A percentile compares a stretch with the other conserved stretches of the same genome.
phyloP scores from a whole-genome alignment of 2,113 vertebrate genomes.

The Sturnira hondurensis region DNA sequence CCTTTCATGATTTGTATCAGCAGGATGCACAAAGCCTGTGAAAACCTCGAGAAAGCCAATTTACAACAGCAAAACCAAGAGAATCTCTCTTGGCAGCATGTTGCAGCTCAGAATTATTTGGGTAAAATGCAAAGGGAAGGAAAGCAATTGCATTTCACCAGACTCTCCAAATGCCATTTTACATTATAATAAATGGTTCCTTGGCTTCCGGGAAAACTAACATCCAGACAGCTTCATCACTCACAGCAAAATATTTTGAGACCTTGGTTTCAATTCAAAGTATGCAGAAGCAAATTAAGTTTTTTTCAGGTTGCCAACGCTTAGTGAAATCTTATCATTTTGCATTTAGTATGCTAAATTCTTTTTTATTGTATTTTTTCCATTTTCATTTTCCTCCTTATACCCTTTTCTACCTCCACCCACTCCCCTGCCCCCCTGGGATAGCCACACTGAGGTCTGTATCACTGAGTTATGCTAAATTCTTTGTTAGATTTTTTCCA shows the following conservation, averaged over 20 bases:
- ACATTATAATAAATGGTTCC: conserved; percentile 51
- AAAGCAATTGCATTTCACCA: conserved; percentile 60
- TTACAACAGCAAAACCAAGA: conserved; percentile 28
- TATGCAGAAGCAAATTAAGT: conserved; percentile 32
- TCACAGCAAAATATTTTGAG: conserved; percentile 48
- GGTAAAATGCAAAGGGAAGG: conserved; percentile 53
- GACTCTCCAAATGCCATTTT: conserved; percentile 29
- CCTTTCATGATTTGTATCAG: background rate
- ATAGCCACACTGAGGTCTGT: too few relatives aligned
- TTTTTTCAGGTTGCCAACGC: conserved; percentile 28
- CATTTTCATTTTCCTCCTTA: background rate
- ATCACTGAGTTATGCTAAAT: background rate
- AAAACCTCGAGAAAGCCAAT: conserved; percentile 28
- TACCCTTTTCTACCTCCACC: too few relatives aligned
- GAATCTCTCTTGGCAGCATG: background rate
- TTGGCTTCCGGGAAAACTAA: conserved; percentile 54
- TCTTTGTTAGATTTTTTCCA: background rate
- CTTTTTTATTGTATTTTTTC: background rate
- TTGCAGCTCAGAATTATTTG: conserved; percentile 40
- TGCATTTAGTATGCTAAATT: conserved; percentile 21
- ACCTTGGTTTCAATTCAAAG: conserved; percentile 59
- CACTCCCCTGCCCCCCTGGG: too few relatives aligned
- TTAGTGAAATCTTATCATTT: conserved; percentile 4
- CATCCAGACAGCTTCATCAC: conserved; percentile 55
- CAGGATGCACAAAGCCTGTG: conserved; percentile 10